phyloP scores from a whole-genome alignment of 2,113 vertebrate genomes.

The Tragelaphus buxtoni region DNA sequence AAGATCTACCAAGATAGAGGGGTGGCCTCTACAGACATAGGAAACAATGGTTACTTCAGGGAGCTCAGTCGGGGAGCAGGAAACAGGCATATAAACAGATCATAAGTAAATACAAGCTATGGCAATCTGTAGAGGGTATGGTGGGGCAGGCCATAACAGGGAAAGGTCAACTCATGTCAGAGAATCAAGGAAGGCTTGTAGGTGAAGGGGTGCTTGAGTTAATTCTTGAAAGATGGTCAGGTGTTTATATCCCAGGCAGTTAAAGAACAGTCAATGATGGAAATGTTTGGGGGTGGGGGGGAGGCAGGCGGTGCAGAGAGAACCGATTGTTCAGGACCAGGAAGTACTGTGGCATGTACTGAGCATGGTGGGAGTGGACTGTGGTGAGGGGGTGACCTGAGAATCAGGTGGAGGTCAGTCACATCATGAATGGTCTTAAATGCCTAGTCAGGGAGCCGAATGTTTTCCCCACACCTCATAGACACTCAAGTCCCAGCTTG shows the following conservation, averaged over 20 bases:
- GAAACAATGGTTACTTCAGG: background rate
- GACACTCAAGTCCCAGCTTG: background rate
- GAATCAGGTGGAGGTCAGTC: background rate
- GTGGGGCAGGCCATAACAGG: background rate
- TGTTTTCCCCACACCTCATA: background rate
- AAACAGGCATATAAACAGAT: background rate
- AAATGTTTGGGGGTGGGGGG: background rate
- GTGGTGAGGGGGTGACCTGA: background rate
- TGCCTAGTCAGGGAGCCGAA: background rate
- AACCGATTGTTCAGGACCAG: background rate
- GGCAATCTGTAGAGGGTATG: background rate
- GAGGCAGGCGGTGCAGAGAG: background rate
- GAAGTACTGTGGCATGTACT: background rate
- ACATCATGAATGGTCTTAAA: background rate
- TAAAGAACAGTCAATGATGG: background rate
- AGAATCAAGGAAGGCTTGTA: background rate
- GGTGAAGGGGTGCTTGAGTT: background rate
- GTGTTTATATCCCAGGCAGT: background rate
- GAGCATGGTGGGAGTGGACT: background rate
- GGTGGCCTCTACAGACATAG: background rate
- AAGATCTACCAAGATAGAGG: background rate
- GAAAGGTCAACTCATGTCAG: background rate
- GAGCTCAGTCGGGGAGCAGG: background rate
- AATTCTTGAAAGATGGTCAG: background rate
- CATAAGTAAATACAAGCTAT: background rate